These are phyloP conservation scores for Drosophila melanocephala DNA, from an alignment of 2,888 invertebrate species.

Conservation along the genomic window DNA sequence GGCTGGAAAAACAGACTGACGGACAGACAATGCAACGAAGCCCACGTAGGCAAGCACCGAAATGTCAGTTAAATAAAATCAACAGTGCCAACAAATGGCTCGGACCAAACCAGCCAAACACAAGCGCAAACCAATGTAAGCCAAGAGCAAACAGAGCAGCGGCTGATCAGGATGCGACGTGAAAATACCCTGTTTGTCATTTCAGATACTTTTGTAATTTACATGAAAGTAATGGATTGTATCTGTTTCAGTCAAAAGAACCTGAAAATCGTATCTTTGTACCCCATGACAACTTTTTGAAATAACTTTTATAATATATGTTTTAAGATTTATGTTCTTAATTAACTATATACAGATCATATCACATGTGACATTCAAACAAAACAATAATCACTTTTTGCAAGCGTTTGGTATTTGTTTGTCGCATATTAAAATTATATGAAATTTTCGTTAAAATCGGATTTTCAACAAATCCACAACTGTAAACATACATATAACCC, in stretches of 20 bases:
- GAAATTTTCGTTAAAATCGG: background rate
- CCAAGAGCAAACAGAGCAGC: slow-evolving; percentile 28
- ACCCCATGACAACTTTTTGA: background rate
- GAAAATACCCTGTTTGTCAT: slow-evolving; percentile 16
- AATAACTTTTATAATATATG: background rate
- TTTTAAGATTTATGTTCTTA: background rate
- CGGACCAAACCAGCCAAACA: slow-evolving; percentile 27
- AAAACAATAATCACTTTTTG: background rate
- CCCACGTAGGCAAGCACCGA: slow-evolving; percentile 47
- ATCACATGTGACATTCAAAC: background rate
- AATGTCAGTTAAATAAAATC: slow-evolving; percentile 75
- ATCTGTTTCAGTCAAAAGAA: background rate
- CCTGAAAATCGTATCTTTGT: background rate
- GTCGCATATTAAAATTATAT: background rate
- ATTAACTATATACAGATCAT: background rate
- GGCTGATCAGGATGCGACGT: background rate
- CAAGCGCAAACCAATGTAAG: slow-evolving; percentile 30
- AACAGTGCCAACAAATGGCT: slow-evolving; percentile 60
- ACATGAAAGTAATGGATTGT: background rate
- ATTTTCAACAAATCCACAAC: background rate
- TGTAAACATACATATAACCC: background rate
- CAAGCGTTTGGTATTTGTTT: background rate
- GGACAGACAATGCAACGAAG: slow-evolving; percentile 29
- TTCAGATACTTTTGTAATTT: background rate
- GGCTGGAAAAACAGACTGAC: slow-evolving; percentile 1